Percentiles rank a stretch among this genome's conserved stretches.
Evolutionary conservation across 2,797 vertebrate species (phyloP).

Genomic region (Amniataba percoides): DNA sequence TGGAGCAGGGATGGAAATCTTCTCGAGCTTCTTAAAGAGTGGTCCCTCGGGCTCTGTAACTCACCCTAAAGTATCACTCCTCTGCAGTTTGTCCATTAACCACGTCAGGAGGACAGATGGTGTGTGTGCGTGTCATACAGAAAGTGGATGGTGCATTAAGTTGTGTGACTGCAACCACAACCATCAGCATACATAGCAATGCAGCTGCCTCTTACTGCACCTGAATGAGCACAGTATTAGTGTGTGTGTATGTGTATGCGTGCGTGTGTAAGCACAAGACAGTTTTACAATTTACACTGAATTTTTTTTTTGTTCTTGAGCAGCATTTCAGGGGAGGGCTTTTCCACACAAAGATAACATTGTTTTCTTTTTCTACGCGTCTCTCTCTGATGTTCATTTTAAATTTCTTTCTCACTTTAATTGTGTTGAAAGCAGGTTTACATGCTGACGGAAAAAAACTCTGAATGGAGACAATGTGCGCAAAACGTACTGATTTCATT

Average conservation of each 20-base stretch:
- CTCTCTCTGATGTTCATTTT: constrained; percentile 11
- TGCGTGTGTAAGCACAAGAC: constrained; percentile 23
- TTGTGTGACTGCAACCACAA: constrained; percentile 37
- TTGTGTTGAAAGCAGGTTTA: constrained; percentile 26
- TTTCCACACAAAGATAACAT: background rate
- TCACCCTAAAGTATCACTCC: constrained; percentile 66
- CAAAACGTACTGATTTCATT: constrained; percentile 27
- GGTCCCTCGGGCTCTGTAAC: constrained; percentile 67
- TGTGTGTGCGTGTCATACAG: constrained; percentile 20
- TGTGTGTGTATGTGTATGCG: constrained; percentile 15
- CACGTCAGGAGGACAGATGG: constrained; percentile 56
- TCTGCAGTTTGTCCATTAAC: constrained; percentile 71
- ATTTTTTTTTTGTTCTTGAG: constrained; percentile 7
- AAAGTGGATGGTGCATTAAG: constrained; percentile 31
- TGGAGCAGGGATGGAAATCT: constrained; percentile 42
- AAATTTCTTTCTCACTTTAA: constrained; percentile 10
- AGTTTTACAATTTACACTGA: constrained; percentile 29
- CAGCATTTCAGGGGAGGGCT: constrained; percentile 15
- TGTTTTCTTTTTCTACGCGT: background rate
- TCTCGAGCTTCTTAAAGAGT: constrained; percentile 47
- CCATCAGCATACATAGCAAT: constrained; percentile 40
- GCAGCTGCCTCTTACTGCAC: constrained; percentile 42
- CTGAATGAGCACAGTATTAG: constrained; percentile 66
- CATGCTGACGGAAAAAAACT: constrained; percentile 4
- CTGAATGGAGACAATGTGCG: constrained; percentile 11